Evolutionary conservation across 2,797 vertebrate species (phyloP), one percentile per base, ranked within the genome.

Genomic region (Sebastes glaucus): DNA sequence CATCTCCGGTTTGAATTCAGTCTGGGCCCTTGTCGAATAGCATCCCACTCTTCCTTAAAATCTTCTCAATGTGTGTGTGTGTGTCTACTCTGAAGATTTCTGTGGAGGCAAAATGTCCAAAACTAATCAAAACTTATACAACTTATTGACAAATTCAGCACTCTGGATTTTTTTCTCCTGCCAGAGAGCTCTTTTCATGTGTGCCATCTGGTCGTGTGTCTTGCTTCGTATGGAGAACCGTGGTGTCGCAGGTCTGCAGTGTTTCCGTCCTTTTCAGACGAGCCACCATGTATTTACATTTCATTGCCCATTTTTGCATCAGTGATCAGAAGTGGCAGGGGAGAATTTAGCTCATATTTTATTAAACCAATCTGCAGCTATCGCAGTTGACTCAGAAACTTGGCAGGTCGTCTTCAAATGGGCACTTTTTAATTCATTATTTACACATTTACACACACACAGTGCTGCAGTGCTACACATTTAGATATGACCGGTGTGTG

Each of bases 291-390:
- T 91, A 81, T 91, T 91, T 88, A 88, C 86, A 83, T 89, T 85
- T 66, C 73, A 69, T 78, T 87, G 85, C 80, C 87, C 78, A 67
- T 82, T 85, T 92, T 89, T 88, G 86, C 82, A 80, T 88, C 87
- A 83, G 85, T 83, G 84, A 81, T 89, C 38, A 89, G 86, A 65
- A 56, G 77, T 64, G 78, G 63, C 89, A 81, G 53, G 87, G 83
- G 83, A 88, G 80, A 87, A 87, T 92, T 94, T 92, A 91, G 80
- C 85, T 91, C 86, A 89, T 92, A 79, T 90, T 91, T 94, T 92
- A 90, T 94, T 89, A 83, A 94, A 89, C 77, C 84, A 88, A 89
- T 90, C 85, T 82, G 74, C 60, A 78, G 85, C 88, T 83, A 82
- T 89, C 30, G 78, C 81, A 77, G 83, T 82, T 83, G 80, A 86